These are phyloP conservation scores for Petrocephalus microphthalmus DNA, from an alignment of 2,113 vertebrate species.

Conservation along the genomic window DNA sequence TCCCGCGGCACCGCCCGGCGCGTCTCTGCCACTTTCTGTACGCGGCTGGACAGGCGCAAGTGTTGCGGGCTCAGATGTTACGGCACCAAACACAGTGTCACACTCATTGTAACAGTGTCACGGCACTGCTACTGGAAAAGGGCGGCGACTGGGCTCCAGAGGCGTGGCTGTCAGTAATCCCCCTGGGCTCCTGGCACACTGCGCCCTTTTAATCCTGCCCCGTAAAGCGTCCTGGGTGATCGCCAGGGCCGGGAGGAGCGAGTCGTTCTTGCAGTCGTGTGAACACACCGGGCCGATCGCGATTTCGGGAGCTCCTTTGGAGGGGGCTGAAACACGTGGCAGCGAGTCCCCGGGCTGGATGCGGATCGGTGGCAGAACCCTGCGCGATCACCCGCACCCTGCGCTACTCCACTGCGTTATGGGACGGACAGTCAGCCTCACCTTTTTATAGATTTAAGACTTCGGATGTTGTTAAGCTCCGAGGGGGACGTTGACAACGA, in stretches of 20 bases:
- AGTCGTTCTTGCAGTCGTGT: not conserved
- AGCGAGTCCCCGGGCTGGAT: not conserved
- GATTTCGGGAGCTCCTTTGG: not conserved
- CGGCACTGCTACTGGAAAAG: not conserved
- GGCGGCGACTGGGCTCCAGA: not conserved
- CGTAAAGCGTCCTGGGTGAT: not conserved
- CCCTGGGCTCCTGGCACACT: not conserved
- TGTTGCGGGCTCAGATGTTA: not conserved
- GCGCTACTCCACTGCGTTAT: not conserved
- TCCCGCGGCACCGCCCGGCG: not conserved
- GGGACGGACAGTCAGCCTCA: not conserved
- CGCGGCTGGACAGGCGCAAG: not conserved
- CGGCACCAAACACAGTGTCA: not conserved
- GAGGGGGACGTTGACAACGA: not conserved
- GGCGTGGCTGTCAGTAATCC: constrained; percentile 10
- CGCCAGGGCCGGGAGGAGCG: not conserved
- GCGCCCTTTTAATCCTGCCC: not conserved
- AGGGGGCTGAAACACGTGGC: constrained; percentile 12
- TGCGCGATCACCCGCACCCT: not conserved
- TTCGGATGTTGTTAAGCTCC: not conserved
- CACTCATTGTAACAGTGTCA: not conserved
- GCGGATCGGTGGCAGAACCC: not conserved
- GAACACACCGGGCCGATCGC: not conserved
- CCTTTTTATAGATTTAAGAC: not conserved
- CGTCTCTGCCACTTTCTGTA: not conserved